phyloP scores from a whole-genome alignment of 2,113 vertebrate species.

The Aspidoscelis tigris region DNA sequence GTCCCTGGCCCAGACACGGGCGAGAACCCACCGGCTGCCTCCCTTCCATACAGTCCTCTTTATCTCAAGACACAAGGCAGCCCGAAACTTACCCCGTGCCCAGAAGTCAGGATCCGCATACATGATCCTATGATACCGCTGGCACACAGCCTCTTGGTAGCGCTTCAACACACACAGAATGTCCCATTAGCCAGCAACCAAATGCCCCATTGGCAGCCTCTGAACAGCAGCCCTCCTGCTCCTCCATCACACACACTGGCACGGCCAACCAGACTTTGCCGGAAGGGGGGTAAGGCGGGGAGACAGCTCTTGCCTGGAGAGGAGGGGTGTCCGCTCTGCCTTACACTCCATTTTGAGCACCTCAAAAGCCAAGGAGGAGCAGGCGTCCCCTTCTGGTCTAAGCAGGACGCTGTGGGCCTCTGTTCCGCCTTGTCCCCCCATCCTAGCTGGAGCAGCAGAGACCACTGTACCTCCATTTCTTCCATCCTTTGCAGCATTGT shows the following conservation, averaged over 20 bases:
- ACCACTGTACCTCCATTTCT: conserved; percentile 88
- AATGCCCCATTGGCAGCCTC: no score
- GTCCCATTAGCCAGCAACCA: background rate
- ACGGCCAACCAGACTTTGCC: no score
- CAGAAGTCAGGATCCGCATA: conserved; percentile 83
- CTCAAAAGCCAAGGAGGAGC: background rate
- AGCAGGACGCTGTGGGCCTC: no score
- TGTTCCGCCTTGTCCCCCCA: no score
- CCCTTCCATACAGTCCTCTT: background rate
- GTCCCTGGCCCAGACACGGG: no score
- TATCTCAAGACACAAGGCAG: background rate
- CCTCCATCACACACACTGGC: no score
- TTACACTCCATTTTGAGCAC: background rate
- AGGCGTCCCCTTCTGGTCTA: no score
- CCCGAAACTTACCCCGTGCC: conserved; percentile 73
- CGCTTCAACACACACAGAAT: conserved; percentile 73
- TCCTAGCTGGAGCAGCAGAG: background rate
- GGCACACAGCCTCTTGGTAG: conserved; percentile 87
- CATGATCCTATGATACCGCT: conserved; percentile 81
- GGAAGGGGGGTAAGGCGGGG: no score
- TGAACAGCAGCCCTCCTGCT: background rate
- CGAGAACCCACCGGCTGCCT: background rate
- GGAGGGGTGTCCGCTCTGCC: no score
- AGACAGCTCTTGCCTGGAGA: no score
- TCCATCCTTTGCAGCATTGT: conserved; percentile 92